Conservation (phyloP, 2,797 vertebrate species). For the Galago senegalensis region DNA sequence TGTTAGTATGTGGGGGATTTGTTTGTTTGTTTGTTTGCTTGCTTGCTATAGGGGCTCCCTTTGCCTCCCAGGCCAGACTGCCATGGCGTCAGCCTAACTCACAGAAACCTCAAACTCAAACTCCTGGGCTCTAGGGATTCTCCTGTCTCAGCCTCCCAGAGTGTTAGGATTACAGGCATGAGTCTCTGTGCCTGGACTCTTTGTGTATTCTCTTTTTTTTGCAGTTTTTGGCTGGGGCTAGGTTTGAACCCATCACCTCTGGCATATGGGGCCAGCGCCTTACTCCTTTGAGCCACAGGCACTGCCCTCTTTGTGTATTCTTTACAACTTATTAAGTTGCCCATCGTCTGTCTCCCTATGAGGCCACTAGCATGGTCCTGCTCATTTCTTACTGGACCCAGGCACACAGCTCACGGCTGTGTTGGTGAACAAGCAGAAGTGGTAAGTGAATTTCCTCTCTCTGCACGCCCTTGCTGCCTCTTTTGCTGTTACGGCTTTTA, state of each 20-base stretch:
- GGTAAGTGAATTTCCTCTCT: rapidly evolving
- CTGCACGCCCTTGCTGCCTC: rapidly evolving
- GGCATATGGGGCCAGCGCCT: no score
- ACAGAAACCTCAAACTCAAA: no score
- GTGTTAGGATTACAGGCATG: background rate
- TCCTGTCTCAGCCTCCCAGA: background rate
- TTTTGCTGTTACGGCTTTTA: rapidly evolving
- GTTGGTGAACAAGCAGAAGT: rapidly evolving
- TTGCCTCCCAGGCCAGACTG: background rate
- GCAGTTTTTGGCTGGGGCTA: no score
- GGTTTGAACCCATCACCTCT: no score
- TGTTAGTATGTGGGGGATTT: background rate
- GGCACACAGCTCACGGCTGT: background rate
- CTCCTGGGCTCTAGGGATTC: no score
- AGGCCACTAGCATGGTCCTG: background rate
- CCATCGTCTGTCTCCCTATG: background rate
- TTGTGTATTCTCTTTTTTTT: background rate
- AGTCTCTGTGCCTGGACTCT: background rate
- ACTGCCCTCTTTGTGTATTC: background rate
- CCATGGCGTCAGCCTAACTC: no score
- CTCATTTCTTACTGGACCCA: background rate
- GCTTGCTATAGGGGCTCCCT: background rate
- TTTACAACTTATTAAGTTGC: background rate
- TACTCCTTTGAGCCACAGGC: no score
- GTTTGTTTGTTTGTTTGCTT: no score